Conservation (phyloP, 2,113 vertebrate species). For the Vimba vimba region DNA sequence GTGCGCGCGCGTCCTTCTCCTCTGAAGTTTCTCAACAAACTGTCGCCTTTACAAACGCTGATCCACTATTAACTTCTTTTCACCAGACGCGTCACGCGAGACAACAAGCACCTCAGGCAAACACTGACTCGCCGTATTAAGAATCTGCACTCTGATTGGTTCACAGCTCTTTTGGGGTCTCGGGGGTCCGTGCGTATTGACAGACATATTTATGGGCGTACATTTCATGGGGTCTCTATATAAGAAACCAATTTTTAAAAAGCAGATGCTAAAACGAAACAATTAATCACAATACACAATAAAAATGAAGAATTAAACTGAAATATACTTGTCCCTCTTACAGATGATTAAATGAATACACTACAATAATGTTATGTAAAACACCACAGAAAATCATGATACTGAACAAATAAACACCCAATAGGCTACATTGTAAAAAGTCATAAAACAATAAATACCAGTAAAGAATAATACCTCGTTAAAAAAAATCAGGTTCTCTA, state of each 20-base stretch:
- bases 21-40: slow-evolving; percentile 13
- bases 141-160: slow-evolving; percentile 69
- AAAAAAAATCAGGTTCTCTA: not conserved
- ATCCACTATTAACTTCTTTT: slow-evolving; percentile 63
- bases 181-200: slow-evolving; percentile 16
- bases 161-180: slow-evolving; percentile 44
- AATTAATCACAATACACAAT: not conserved
- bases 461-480: not conserved
- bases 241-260: not conserved
- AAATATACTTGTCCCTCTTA: not conserved
- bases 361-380: not conserved
- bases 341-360: not conserved
- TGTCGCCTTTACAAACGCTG: not conserved
- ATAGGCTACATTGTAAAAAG: not conserved
- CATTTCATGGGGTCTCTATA: not conserved
- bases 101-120: slow-evolving; percentile 6
- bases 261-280: not conserved
- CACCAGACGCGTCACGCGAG: slow-evolving; percentile 56
- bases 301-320: not conserved
- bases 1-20: slow-evolving; percentile 13
- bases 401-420: not conserved
- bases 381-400: not conserved
- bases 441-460: not conserved
- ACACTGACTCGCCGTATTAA: slow-evolving; percentile 18
- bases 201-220: not conserved